Evolutionary conservation across 2,888 invertebrate genomes (phyloP).

Genomic region (Chymomyza amoena): DNA sequence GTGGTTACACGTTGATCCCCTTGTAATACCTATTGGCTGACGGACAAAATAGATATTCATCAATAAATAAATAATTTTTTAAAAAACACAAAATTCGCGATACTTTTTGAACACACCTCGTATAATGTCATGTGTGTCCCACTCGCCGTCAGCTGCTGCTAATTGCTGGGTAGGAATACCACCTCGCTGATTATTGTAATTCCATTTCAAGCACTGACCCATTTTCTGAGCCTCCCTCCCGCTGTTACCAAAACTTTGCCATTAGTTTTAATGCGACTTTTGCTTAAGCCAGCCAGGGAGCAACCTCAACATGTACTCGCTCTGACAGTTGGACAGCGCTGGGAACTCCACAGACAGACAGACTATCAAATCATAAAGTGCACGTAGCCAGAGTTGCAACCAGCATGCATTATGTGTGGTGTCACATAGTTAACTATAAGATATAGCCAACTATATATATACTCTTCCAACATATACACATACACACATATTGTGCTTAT

Average conservation of each 20-base stretch:
- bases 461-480: background rate
- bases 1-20: no score
- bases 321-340: slow-evolving; percentile 4
- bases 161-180: slow-evolving; percentile 33
- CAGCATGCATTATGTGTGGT: slow-evolving; percentile 28
- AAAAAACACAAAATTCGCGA: slow-evolving; percentile 25
- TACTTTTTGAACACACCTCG: background rate
- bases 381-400: slow-evolving; percentile 19
- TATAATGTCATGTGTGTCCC: background rate
- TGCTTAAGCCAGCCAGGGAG: background rate
- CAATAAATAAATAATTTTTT: no score
- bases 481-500: slow-evolving; percentile 34
- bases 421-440: slow-evolving; percentile 2
- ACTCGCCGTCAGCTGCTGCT: slow-evolving; percentile 32
- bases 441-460: slow-evolving; percentile 5
- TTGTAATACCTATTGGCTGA: no score
- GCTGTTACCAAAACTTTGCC: background rate
- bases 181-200: slow-evolving; percentile 31
- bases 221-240: slow-evolving; percentile 18
- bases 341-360: background rate
- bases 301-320: slow-evolving; percentile 20
- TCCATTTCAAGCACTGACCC: slow-evolving; percentile 9
- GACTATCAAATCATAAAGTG: slow-evolving; percentile 19
- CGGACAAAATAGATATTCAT: no score
- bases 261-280: background rate